A percentile compares a stretch with the other conserved stretches of the same genome.
phyloP scores from a whole-genome alignment of 30 jellyfish, hydroid and myxozoan species.

The Mastigias papua region DNA sequence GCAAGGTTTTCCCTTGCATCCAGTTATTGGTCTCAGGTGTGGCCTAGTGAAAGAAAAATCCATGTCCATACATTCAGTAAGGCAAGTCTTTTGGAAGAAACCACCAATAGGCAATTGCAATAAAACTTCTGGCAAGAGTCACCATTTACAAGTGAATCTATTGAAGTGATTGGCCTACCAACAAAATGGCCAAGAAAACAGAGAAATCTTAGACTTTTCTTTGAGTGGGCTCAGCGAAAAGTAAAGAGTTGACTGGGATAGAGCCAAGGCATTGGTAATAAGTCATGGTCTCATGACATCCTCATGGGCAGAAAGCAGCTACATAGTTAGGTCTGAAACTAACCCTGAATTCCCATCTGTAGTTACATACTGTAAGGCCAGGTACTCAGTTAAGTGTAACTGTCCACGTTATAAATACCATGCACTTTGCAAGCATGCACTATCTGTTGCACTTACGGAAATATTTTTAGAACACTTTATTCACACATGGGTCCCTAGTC shows the following conservation, averaged over 20 bases:
- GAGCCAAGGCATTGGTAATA: not conserved
- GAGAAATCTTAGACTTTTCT: not conserved
- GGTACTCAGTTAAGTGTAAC: not conserved
- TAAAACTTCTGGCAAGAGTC: no score
- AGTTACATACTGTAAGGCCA: not conserved
- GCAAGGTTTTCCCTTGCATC: no score
- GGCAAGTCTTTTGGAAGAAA: no score
- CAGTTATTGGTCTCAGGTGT: no score
- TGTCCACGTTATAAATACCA: constrained; percentile 1
- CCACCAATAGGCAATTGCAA: no score
- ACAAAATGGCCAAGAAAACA: not conserved
- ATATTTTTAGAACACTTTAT: not conserved
- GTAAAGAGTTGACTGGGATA: constrained; percentile 5
- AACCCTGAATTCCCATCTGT: not conserved
- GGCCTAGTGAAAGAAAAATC: no score
- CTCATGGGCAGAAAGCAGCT: constrained; percentile 4
- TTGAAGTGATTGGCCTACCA: not conserved
- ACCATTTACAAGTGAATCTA: not conserved
- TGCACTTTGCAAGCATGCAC: not conserved
- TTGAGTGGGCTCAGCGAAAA: not conserved
- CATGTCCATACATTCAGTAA: no score
- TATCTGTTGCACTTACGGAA: not conserved
- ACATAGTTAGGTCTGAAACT: not conserved
- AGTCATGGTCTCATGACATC: not conserved
- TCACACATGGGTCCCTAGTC: not conserved